Base-by-base conservation (phyloP, 2,888 invertebrate species). In the Caenorhabditis japonica region DNA sequence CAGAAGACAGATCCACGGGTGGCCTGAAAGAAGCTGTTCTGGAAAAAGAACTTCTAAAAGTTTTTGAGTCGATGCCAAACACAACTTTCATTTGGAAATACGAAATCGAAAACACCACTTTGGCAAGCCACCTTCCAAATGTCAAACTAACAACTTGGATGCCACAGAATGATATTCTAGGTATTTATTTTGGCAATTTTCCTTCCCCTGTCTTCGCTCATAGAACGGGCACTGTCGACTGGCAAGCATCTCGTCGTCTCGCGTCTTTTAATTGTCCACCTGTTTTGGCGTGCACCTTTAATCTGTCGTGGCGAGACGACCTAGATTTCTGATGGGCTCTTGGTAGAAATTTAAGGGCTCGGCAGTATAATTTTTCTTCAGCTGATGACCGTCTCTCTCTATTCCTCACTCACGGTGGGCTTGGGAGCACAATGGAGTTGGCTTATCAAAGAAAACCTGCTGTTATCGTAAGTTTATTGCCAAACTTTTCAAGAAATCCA, bases 41-140 rank as follows among this genome's bases (percentile, higher is more conserved):
- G n/a, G n/a, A n/a, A n/a, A n/a, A n/a, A n/a, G n/a, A n/a, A n/a
- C n/a, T 74, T n/a, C 15, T 74, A 8, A 44, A 68, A 34, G 61
- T 74, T 8, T 74, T 74, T n/a, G 47, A 33, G 10, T 55, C 59
- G 1, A 71, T 75, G 75, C 66, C 70, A 5, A 39, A 71, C 4
- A 53, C 33, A 0, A 72, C 75, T n/a, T 76, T 76, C 49, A 76
- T 76, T 23, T 76, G 76, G 76, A 76, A 76, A 23, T 76, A 76
- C 36, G 76, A 76, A 55, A 61, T 61, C 19, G 70, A 47, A 17
- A 70, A 66, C 49, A 34, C 68, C 10, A 72, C 60, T 5, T 23
- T 61, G 19, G 58, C 64, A 15, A 21, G 55, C 36, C 61, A 68
- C 39, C 19, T 72, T 5, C 27, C 47, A n/a, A 75, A 75, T 70